These are phyloP conservation scores for Gorsachius magnificus DNA, from an alignment of 2,797 vertebrate genomes.

Conservation along the genomic window DNA sequence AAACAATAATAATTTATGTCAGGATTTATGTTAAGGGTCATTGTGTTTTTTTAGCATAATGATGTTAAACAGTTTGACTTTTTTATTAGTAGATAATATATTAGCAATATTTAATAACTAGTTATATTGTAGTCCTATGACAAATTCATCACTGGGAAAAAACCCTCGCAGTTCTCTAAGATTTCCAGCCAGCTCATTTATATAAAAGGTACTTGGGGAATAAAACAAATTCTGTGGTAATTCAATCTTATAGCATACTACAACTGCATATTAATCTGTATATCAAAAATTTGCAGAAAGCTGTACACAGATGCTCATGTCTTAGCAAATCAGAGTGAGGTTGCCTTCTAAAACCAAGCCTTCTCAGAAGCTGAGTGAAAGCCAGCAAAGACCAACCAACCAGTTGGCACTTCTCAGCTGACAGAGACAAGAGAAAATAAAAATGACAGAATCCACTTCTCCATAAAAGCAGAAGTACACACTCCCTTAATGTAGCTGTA, in stretches of 20 bases:
- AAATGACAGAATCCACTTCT: not conserved
- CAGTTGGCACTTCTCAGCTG: not conserved
- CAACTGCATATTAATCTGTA: not conserved
- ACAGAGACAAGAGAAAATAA: not conserved
- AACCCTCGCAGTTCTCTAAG: not conserved
- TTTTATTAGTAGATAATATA: not conserved
- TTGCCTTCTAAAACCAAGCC: not conserved
- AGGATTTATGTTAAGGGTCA: not conserved
- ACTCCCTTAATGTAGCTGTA: not conserved
- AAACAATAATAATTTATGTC: constrained; percentile 36
- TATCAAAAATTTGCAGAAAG: not conserved
- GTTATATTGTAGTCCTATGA: not conserved
- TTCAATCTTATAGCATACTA: not conserved
- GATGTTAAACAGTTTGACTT: not conserved
- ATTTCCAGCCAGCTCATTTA: not conserved
- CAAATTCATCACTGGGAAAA: not conserved
- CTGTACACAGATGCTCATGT: not conserved
- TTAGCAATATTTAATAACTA: constrained; percentile 7
- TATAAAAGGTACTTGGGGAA: not conserved
- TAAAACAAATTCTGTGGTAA: not conserved
- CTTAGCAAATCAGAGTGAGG: not conserved
- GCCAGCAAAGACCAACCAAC: not conserved
- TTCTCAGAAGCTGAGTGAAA: not conserved
- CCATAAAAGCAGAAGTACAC: not conserved
- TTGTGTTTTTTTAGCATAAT: not conserved